Evolutionary conservation across 2,797 vertebrate genomes (phyloP).

Genomic region (Notamacropus eugenii): DNA sequence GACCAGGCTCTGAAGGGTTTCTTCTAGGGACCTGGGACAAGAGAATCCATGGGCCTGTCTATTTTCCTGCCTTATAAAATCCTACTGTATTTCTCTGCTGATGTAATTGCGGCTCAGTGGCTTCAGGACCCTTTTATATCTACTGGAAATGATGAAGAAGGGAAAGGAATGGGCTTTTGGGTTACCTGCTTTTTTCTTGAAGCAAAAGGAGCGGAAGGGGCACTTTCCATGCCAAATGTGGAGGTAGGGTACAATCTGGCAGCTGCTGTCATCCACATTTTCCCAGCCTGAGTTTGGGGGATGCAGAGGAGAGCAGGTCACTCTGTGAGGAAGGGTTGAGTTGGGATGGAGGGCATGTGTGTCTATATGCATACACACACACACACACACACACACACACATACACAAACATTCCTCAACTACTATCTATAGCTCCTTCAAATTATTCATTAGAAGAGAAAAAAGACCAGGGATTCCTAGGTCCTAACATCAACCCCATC

Average conservation of each 20-base stretch:
- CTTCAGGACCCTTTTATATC: not conserved
- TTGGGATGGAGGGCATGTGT: not conserved
- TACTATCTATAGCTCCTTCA: not conserved
- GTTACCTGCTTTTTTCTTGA: constrained; percentile 79
- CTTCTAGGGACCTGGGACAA: not conserved
- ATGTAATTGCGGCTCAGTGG: not conserved
- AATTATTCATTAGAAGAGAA: not conserved
- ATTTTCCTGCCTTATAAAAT: not conserved
- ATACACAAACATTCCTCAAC: not conserved
- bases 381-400: not conserved
- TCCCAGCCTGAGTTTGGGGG: constrained; percentile 75
- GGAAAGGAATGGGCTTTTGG: not conserved
- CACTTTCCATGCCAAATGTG: constrained; percentile 81
- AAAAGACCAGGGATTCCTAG: not conserved
- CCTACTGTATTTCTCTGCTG: not conserved
- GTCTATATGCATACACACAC: not conserved
- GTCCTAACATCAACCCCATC: not conserved
- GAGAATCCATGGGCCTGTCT: not conserved
- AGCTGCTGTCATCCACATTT: constrained; percentile 76
- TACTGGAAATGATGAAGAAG: too few relatives aligned
- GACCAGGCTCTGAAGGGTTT: not conserved
- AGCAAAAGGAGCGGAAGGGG: constrained; percentile 81
- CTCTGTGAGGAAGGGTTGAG: not conserved
- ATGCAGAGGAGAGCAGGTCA: not conserved
- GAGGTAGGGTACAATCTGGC: constrained; percentile 76